Percentiles rank a stretch among this genome's conserved stretches.
Evolutionary conservation across 2,113 vertebrate genomes (phyloP).

Genomic region (Eulemur rufifrons): DNA sequence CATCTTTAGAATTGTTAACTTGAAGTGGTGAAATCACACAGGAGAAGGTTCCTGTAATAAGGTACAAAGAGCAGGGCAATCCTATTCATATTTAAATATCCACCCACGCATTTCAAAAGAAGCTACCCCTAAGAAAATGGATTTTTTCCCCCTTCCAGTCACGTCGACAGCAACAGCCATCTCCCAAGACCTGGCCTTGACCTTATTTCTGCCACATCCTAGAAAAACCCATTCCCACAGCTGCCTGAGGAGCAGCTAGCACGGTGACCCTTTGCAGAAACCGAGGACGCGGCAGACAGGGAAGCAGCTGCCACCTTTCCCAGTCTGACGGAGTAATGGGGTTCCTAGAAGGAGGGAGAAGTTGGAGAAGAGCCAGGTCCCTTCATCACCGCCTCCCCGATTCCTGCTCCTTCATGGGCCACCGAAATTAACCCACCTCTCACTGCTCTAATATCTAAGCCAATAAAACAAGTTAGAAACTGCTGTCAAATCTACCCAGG

Average conservation of each 20-base stretch:
- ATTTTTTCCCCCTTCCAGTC: not conserved
- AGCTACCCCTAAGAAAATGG: not conserved
- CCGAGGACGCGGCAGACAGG: not conserved
- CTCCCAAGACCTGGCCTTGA: constrained; percentile 11
- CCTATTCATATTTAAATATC: constrained; percentile 37
- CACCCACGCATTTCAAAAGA: not conserved
- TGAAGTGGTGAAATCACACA: not conserved
- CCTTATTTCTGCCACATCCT: constrained; percentile 42
- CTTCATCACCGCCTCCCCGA: not conserved
- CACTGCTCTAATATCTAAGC: not conserved
- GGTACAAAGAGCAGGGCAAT: not conserved
- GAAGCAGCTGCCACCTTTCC: constrained; percentile 44
- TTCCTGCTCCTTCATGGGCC: not conserved
- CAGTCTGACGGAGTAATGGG: not conserved
- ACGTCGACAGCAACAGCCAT: not conserved
- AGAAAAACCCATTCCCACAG: not conserved
- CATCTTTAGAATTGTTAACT: constrained; percentile 49
- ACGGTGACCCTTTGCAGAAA: constrained; percentile 10
- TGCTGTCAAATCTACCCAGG: constrained; percentile 11
- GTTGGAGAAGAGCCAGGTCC: not conserved
- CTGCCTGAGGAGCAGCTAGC: constrained; percentile 18
- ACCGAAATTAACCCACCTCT: not conserved
- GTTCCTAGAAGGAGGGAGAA: constrained; percentile 10
- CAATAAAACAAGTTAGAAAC: not conserved
- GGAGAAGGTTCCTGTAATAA: constrained; percentile 49